Percentiles rank a stretch among this genome's conserved stretches.
These are phyloP conservation scores for Spisula solida DNA, from an alignment of 2,888 invertebrate genomes.

Conservation along the genomic window DNA sequence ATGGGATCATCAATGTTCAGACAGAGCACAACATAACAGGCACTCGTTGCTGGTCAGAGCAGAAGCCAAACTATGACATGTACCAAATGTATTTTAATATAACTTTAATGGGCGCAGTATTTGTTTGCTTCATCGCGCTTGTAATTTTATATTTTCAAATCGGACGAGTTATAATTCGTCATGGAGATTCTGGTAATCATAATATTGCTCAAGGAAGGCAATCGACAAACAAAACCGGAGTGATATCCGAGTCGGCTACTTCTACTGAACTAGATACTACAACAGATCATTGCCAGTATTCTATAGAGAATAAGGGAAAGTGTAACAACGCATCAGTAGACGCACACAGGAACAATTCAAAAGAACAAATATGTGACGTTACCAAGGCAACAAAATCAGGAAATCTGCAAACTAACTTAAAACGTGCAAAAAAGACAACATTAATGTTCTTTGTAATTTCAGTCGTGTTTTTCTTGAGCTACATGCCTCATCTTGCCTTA, in stretches of 20 bases:
- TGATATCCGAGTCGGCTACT: background rate
- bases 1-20: constrained; percentile 71
- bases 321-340: background rate
- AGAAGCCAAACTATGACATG: constrained; percentile 62
- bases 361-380: background rate
- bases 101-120: constrained; percentile 70
- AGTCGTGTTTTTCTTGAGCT: constrained; percentile 75
- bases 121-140: constrained; percentile 63
- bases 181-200: background rate
- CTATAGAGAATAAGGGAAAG: background rate
- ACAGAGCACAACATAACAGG: constrained; percentile 71
- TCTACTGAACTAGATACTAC: background rate
- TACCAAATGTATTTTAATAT: constrained; percentile 73
- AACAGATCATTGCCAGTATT: background rate
- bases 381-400: background rate
- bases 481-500: constrained; percentile 76
- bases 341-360: background rate
- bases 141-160: constrained; percentile 73
- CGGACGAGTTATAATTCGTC: constrained; percentile 43
- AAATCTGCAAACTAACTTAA: background rate
- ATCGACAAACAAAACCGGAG: background rate
- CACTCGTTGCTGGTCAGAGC: constrained; percentile 74
- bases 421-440: constrained; percentile 66
- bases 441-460: constrained; percentile 77
- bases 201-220: background rate